A percentile compares a stretch with the other conserved stretches of the same genome.
Evolutionary conservation across 2,888 invertebrate genomes (phyloP).

Genomic region (Clistopyga incitator): DNA sequence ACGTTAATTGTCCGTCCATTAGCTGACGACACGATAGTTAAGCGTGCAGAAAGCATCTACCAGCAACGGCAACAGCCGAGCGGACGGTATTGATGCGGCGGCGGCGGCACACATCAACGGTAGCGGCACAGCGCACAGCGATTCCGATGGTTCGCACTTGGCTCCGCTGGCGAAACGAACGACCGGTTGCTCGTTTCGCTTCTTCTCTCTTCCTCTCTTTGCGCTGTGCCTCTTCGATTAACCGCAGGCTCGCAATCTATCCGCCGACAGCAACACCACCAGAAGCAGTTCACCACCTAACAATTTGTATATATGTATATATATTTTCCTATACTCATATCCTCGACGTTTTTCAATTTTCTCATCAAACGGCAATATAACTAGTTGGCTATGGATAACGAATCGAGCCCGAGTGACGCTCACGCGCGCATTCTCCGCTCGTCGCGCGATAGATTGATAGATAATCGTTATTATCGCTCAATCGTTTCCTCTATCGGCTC

Average conservation of each 20-base stretch:
- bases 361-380: slow-evolving; percentile 50
- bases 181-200: slow-evolving; percentile 58
- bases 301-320: not conserved
- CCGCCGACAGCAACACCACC: slow-evolving; percentile 37
- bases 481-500: slow-evolving; percentile 37
- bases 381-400: slow-evolving; percentile 44
- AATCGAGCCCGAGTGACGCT: slow-evolving; percentile 18
- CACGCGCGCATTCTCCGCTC: slow-evolving; percentile 9
- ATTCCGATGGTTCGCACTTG: slow-evolving; percentile 1
- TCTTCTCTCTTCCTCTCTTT: slow-evolving; percentile 47
- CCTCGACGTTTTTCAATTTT: slow-evolving; percentile 52
- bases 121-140: not conserved
- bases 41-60: slow-evolving; percentile 42
- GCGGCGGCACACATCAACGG: slow-evolving; percentile 18
- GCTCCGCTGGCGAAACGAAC: slow-evolving; percentile 21
- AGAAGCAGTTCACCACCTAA: slow-evolving; percentile 6
- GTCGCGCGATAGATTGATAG: slow-evolving; percentile 50
- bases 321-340: not conserved
- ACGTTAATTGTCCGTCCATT: slow-evolving; percentile 81
- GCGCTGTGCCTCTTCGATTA: slow-evolving; percentile 47
- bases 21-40: slow-evolving; percentile 79
- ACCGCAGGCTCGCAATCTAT: slow-evolving; percentile 41
- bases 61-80: not conserved
- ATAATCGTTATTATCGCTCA: slow-evolving; percentile 58
- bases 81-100: slow-evolving; percentile 1